Percentiles rank a stretch among this genome's conserved stretches.
These are phyloP conservation scores for Neoniphon sammara DNA, from an alignment of 2,797 vertebrate species.

Conservation along the genomic window DNA sequence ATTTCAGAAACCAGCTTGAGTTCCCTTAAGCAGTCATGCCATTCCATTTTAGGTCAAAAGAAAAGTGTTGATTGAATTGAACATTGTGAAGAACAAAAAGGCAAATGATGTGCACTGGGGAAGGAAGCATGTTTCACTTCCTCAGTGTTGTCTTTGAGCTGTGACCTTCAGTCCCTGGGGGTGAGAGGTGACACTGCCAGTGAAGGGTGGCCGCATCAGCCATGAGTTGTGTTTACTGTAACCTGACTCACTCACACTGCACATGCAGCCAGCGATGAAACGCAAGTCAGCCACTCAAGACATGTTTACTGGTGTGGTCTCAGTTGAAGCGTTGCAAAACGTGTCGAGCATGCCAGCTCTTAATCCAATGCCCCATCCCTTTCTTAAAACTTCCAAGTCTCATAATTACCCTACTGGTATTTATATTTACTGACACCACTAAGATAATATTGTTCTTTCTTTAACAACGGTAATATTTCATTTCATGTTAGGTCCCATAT, in stretches of 20 bases:
- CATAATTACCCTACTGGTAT: constrained; percentile 26
- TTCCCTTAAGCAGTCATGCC: neutral
- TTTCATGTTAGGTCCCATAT: neutral
- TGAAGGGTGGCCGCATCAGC: neutral
- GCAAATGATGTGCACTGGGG: neutral
- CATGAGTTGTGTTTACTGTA: constrained; percentile 65
- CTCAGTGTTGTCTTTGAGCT: neutral
- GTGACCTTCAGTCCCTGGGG: neutral
- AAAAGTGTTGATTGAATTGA: neutral
- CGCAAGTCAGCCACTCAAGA: constrained; percentile 51
- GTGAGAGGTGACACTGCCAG: constrained; percentile 11
- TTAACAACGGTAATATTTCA: constrained; percentile 28
- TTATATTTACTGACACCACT: constrained; percentile 29
- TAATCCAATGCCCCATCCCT: neutral
- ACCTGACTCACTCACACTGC: constrained; percentile 28
- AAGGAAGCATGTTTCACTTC: too few species aligned
- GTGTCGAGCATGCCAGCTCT: neutral
- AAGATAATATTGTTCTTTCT: constrained; percentile 47
- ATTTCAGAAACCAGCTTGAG: neutral
- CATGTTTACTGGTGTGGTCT: constrained; percentile 66
- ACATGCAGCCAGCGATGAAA: constrained; percentile 35
- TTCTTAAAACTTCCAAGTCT: constrained; percentile 9
- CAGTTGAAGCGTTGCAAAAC: constrained; percentile 33
- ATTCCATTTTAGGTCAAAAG: neutral
- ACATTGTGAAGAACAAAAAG: neutral